Percentiles rank a stretch among this genome's conserved stretches.
phyloP scores from a whole-genome alignment of 2,113 vertebrate genomes.

The Meriones unguiculatus region DNA sequence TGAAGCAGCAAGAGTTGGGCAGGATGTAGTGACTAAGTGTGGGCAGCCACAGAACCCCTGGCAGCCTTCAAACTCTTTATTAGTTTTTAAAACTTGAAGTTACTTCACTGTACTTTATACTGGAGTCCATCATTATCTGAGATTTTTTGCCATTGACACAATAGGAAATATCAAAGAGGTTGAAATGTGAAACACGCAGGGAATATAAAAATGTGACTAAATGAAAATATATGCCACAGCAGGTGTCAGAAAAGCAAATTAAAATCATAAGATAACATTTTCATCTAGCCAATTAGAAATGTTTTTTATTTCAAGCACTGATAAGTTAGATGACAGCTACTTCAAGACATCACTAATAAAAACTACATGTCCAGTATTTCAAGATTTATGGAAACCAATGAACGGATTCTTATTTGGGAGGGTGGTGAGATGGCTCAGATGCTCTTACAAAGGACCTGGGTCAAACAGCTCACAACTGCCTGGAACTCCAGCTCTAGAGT shows the following conservation, averaged over 20 bases:
- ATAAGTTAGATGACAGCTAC: background rate
- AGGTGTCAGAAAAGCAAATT: slow-evolving; percentile 39
- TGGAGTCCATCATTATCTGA: slow-evolving; percentile 40
- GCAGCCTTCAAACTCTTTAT: slow-evolving; percentile 73
- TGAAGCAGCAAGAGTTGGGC: slow-evolving; percentile 24
- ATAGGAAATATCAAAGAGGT: slow-evolving; percentile 44
- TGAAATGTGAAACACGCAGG: background rate
- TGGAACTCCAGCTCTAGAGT: background rate
- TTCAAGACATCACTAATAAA: background rate
- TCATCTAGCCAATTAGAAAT: slow-evolving; percentile 6
- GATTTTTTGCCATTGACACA: slow-evolving; percentile 45
- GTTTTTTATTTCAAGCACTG: background rate
- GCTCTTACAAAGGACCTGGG: background rate
- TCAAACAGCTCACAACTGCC: background rate
- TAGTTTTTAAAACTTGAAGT: slow-evolving; percentile 71
- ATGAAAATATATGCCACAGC: slow-evolving; percentile 43
- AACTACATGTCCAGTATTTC: background rate
- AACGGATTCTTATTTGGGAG: background rate
- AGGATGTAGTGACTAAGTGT: slow-evolving; percentile 56
- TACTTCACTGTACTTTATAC: slow-evolving; percentile 36
- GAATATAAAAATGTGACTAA: slow-evolving; percentile 45
- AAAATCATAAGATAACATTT: background rate
- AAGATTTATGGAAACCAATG: slow-evolving; percentile 30
- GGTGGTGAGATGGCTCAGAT: background rate
- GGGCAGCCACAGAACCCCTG: slow-evolving; percentile 53